Conservation (phyloP, 2,888 invertebrate genomes). For the Leptinotarsa haldemani region DNA sequence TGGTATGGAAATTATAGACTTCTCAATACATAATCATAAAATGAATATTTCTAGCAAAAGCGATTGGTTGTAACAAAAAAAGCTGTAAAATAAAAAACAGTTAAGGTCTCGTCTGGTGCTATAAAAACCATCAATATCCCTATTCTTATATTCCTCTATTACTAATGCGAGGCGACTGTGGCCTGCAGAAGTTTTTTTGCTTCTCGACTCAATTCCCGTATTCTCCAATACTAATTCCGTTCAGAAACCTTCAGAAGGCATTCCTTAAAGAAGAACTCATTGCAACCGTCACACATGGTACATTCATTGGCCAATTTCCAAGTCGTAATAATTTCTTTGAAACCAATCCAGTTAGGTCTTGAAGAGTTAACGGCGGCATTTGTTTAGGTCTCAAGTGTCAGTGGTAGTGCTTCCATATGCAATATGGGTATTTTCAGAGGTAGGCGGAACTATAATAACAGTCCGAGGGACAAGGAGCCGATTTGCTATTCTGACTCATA, state of each 20-base stretch:
- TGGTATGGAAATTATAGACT: too few relatives aligned
- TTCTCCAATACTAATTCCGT: not conserved
- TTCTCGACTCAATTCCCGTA: not conserved
- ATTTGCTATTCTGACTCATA: constrained; percentile 2
- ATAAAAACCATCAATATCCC: too few relatives aligned
- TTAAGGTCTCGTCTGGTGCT: too few relatives aligned
- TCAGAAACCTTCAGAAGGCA: not conserved
- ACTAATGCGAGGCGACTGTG: too few relatives aligned
- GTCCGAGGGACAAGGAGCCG: constrained; percentile 5
- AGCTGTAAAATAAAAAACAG: too few relatives aligned
- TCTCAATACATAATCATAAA: too few relatives aligned
- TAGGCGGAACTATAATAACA: constrained; percentile 21
- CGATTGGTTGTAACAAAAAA: too few relatives aligned
- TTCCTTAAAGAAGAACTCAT: not conserved
- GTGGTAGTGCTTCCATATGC: not conserved
- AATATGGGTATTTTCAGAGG: constrained; percentile 11
- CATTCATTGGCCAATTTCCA: constrained; percentile 5
- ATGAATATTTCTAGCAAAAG: too few relatives aligned
- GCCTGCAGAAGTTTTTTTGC: too few relatives aligned
- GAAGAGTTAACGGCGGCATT: not conserved
- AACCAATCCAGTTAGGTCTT: constrained; percentile 24
- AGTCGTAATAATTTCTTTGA: not conserved
- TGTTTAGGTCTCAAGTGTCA: not conserved
- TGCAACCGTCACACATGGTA: not conserved
- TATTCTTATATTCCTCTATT: too few relatives aligned